Base-by-base conservation (phyloP, 92 coral and sea anemone genomes). In the Pocillopora grandis region DNA sequence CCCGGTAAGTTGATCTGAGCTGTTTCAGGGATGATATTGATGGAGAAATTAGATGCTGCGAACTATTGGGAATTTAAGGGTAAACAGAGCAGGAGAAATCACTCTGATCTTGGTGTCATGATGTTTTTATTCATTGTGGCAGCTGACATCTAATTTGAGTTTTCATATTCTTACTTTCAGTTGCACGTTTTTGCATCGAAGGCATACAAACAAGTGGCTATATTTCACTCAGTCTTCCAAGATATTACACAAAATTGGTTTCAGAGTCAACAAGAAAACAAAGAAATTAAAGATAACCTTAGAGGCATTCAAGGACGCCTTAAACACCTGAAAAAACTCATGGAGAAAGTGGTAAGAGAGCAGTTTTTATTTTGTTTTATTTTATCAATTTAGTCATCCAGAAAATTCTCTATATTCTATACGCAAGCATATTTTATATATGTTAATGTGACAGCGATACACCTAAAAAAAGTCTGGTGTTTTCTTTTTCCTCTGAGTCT, bases 121-220 rank as follows among this genome's bases (percentile, higher is more conserved):
- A 12, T 37, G 48, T 17, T 52, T 71, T 48, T 13, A 48, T 35
- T 48, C 15, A 71, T 36, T 5, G 52, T 55, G 11, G 15, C 73
- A 37, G 42, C 31, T 69, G 16, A 33, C 33, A 12, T 35, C 12
- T 36, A 36, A 69, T 37, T 36, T 16, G 6, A 11, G n/a, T 5
- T 0, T 36, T 2, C 7, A 13, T 42, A n/a, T 52, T 17, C 0
- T 71, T 21, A 49, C 71, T 66, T 58, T 59, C 58, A 81, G 85
- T 65, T 81, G 7, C 20, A 20, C n/a, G 60, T 60, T 10, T 60
- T 81, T 71, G 77, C 61, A 36, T 36, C 68, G 12, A 83, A 83
- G 62, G 80, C 80, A 23, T 63, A 73, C 72, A 74, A 74, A 65
- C 79, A 83, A 27, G 64, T 83, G 57, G 52, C 86, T 11, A 75